Base-by-base conservation (phyloP, 2,113 vertebrate genomes). In the Scolopax mira region DNA sequence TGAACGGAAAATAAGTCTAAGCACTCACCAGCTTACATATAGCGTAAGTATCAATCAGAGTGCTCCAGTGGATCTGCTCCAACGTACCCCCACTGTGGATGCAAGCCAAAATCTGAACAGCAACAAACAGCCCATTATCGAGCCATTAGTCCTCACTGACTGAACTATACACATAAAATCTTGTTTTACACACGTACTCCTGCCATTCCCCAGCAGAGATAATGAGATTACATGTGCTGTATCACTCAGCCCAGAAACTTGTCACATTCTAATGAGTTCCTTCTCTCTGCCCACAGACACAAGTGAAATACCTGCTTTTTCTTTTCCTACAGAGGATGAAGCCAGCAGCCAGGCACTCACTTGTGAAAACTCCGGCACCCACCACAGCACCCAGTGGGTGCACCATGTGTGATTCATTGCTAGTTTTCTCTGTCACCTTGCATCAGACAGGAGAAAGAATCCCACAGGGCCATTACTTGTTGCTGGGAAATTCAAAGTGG, bases 191-290 rank as follows among this genome's bases (percentile, higher is more conserved):
- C 5, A 11, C 70, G 8, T n/a, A 75, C 60, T 90, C 74, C 92
- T 94, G 85, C 93, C 94, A 79, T 94, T 95, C 94, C 94, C 73
- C 88, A 94, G 91, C 51, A 94, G 80, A 97, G 94, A 97, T 96
- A 97, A 97, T 95, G 95, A 97, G 93, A 96, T 96, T 94, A 96
- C 94, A 90, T 15, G 79, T 75, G 85, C 85, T 0, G 1, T 79
- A 96, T 94, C 89, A 75, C 80, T 96, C 96, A 95, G 74, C 71
- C 64, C 82, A 85, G 96, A 91, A 95, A 96, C 93, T 86, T 96
- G 95, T 95, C 89, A 95, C 90, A 85, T 94, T 94, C 82, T 97
- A 97, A 97, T 93, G 94, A 96, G 90, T 54, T 91, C 57, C 60
- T 89, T 93, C 85, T 75, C 71, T 81, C 79, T 84, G 44, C 88